Evolutionary conservation across 2,888 invertebrate species (phyloP).

Genomic region (Schizaphis graminum): DNA sequence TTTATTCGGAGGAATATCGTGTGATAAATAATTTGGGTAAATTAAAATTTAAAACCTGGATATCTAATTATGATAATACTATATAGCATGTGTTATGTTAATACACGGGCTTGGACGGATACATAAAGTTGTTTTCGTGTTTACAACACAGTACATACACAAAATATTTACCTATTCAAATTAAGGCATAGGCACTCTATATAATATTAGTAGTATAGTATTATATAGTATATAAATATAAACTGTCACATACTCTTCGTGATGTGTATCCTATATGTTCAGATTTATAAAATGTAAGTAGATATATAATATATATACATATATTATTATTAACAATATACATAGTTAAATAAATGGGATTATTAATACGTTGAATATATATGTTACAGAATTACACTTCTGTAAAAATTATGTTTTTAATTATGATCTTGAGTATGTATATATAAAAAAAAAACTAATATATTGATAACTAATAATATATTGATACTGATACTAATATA

Average conservation of each 20-base stretch:
- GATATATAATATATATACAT: not conserved
- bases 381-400: too few relatives aligned
- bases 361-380: too few relatives aligned
- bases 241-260: not conserved
- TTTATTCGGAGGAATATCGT: slow-evolving; percentile 9
- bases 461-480: too few relatives aligned
- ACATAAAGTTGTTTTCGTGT: not conserved
- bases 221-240: not conserved
- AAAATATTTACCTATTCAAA: slow-evolving; percentile 38
- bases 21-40: slow-evolving; percentile 46
- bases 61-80: slow-evolving; percentile 46
- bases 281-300: not conserved
- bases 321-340: not conserved
- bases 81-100: slow-evolving; percentile 22
- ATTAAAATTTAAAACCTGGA: slow-evolving; percentile 36
- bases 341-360: too few relatives aligned
- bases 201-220: not conserved
- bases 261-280: not conserved
- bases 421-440: too few relatives aligned
- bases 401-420: too few relatives aligned
- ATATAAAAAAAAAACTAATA: too few relatives aligned
- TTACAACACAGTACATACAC: not conserved
- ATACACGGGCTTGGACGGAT: not conserved
- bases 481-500: too few relatives aligned
- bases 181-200: not conserved